phyloP scores from a whole-genome alignment of 2,888 invertebrate species.

The Uropetala carovei region DNA sequence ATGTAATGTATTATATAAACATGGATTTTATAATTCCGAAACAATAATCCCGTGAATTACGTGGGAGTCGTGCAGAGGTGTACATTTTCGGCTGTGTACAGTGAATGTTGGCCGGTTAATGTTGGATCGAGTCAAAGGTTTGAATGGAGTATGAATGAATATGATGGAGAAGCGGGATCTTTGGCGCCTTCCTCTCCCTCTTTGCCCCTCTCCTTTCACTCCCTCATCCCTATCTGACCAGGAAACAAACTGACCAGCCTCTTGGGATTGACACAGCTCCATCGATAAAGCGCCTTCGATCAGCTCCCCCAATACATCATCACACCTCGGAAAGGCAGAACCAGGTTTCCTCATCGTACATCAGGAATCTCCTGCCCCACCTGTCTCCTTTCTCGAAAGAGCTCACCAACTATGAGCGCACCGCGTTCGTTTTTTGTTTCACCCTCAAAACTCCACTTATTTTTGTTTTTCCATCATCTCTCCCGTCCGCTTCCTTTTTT shows the following conservation, averaged over 20 bases:
- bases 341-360: constrained; percentile 59
- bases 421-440: constrained; percentile 16
- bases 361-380: not conserved
- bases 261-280: constrained; percentile 50
- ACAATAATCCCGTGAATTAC: too few relatives aligned
- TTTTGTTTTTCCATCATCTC: not conserved
- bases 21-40: too few relatives aligned
- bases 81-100: too few relatives aligned
- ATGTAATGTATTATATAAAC: too few relatives aligned
- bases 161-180: too few relatives aligned
- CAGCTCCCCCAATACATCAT: constrained; percentile 61
- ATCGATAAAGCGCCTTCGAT: constrained; percentile 56
- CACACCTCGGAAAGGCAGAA: constrained; percentile 62
- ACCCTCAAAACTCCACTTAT: not conserved
- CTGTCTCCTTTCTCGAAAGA: not conserved
- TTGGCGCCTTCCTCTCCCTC: not conserved
- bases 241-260: constrained; percentile 57
- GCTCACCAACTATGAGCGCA: constrained; percentile 21
- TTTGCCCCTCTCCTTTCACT: not conserved
- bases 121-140: too few relatives aligned
- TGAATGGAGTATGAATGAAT: too few relatives aligned
- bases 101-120: too few relatives aligned
- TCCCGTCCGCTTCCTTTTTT: constrained; percentile 25
- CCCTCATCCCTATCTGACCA: not conserved
- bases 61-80: too few relatives aligned